phyloP scores from a whole-genome alignment of 2,888 invertebrate genomes.

The Oeneis ivallda region DNA sequence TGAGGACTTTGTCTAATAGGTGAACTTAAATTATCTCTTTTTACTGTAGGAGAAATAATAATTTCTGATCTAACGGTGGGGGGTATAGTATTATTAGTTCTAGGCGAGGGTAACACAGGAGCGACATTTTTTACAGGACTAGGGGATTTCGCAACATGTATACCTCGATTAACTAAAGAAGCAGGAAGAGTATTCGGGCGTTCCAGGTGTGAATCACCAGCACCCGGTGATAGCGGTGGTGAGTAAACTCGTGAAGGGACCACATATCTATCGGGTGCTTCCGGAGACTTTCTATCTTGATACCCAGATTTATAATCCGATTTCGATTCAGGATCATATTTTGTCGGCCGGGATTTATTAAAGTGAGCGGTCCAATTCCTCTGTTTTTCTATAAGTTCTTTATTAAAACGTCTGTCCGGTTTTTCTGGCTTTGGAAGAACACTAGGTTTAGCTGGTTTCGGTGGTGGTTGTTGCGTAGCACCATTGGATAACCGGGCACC shows the following conservation, averaged over 20 bases:
- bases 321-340: slow-evolving; percentile 63
- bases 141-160: slow-evolving; percentile 66
- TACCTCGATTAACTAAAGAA: slow-evolving; percentile 63
- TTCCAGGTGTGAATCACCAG: slow-evolving; percentile 79
- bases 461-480: slow-evolving; percentile 71
- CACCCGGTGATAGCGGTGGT: slow-evolving; percentile 80
- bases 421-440: slow-evolving; percentile 89
- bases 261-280: slow-evolving; percentile 62
- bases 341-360: slow-evolving; percentile 86
- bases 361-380: slow-evolving; percentile 96
- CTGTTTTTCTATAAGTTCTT: slow-evolving; percentile 94
- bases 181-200: slow-evolving; percentile 71
- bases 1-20: slow-evolving; percentile 52
- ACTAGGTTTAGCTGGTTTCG: slow-evolving; percentile 79
- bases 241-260: slow-evolving; percentile 75
- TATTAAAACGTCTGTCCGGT: slow-evolving; percentile 91
- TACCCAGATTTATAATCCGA: slow-evolving; percentile 63
- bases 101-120: slow-evolving; percentile 58
- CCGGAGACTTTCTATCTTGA: slow-evolving; percentile 70
- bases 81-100: slow-evolving; percentile 54
- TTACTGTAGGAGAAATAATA: slow-evolving; percentile 51
- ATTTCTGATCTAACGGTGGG: slow-evolving; percentile 57
- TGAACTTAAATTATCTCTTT: slow-evolving; percentile 57
- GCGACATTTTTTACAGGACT: slow-evolving; percentile 70
- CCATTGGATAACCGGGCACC: slow-evolving; percentile 72